Base-by-base conservation (phyloP, 1,140 invertebrate genomes). In the Aphaenogaster floridana region DNA sequence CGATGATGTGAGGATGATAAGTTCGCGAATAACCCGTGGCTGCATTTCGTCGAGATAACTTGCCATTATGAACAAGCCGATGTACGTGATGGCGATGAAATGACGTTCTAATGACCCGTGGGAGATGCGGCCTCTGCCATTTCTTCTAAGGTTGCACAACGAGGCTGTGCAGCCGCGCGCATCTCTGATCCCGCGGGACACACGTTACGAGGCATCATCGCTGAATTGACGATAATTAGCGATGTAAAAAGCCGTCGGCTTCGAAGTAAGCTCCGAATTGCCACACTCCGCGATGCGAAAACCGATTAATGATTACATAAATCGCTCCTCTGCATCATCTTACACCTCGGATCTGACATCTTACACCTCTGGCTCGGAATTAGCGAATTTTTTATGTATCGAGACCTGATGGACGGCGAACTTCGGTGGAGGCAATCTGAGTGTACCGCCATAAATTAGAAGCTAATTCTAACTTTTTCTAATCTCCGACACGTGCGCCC, bases 81-180 rank as follows among this genome's bases (percentile, higher is more conserved):
- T 8, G 15, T 59, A 48, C 68, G 68, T 39, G 80, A 72, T 80
- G 45, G 13, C 4, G 42, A 50, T 36, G 50, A 72, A 72, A 81
- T 34, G 66, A 61, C 34, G 28, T 76, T 84, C 69, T 63, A 76
- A 84, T 61, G 54, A 76, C 48, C 54, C 7, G 54, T 50, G 54
- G n/a, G 42, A 84, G 39, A 84, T n/a, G 36, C 34, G 69, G 36
- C 80, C 54, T 84, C 63, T 84, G 69, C 69, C 80, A 61, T 84
- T 84, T 71, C 80, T 84, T 61, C 42, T 71, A 57, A 34, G n/a
- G 42, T 84, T 84, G 69, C 69, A 83, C 54, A 83, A 74, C 42
- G 11, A 72, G 28, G 17, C 59, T 83, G 21, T 28, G 68, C 68
- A 83, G n/a, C 15, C n/a, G 3, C 7, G 69, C 34, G 69, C 34